Evolutionary conservation across 1,140 invertebrate species (phyloP).

Genomic region (Lanistes nyassanus): DNA sequence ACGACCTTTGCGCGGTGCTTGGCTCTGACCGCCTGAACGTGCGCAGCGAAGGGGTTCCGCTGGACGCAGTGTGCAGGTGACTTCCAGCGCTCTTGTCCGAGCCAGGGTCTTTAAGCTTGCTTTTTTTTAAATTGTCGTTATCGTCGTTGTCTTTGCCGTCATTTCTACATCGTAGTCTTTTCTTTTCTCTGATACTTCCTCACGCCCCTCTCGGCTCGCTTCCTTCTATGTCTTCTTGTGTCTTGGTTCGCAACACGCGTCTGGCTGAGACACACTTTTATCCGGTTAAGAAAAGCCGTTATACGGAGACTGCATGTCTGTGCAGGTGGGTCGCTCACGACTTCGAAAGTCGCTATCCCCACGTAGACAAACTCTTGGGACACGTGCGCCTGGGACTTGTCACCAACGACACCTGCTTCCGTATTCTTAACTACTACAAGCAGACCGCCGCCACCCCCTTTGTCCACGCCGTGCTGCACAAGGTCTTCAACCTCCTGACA

Average conservation of each 20-base stretch:
- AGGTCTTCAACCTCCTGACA: neutral
- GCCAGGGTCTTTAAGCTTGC: too few species aligned
- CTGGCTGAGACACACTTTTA: too few species aligned
- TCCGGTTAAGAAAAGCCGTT: too few species aligned
- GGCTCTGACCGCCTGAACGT: conserved; percentile 96
- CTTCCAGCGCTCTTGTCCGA: too few species aligned
- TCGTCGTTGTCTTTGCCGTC: too few species aligned
- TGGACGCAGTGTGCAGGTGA: conserved; percentile 77
- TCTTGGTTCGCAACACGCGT: too few species aligned
- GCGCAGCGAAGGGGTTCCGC: conserved; percentile 91
- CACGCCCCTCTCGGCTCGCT: too few species aligned
- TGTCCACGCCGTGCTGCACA: conserved; percentile 16
- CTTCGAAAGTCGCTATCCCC: conserved; percentile 83
- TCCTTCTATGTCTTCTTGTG: too few species aligned
- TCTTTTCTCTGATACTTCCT: too few species aligned
- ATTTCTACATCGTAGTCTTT: too few species aligned
- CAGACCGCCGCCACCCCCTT: conserved; percentile 16
- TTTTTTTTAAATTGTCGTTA: too few species aligned
- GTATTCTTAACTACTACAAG: conserved; percentile 25
- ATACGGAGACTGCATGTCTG: neutral
- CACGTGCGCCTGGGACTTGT: conserved; percentile 59
- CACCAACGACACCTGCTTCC: conserved; percentile 20
- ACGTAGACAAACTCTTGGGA: conserved; percentile 79
- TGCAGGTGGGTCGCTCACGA: conserved; percentile 99
- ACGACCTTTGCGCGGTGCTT: conserved; percentile 94